Evolutionary conservation across 2,113 vertebrate species (phyloP), one percentile per base, ranked within the genome.

Genomic region (Recurvirostra avosetta): DNA sequence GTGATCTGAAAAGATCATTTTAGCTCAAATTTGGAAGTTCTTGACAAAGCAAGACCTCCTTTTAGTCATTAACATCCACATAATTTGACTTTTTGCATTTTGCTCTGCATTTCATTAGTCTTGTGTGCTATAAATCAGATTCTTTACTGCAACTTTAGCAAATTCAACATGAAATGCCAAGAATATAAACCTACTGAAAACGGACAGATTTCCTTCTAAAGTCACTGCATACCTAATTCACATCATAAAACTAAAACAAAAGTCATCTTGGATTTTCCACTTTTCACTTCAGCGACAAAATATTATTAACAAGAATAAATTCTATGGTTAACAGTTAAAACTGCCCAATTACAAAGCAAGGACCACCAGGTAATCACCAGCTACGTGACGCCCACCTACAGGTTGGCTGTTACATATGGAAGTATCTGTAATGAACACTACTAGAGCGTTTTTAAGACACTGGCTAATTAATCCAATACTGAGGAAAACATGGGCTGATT

Each of bases 231-330:
- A 75, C 56, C 43, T 90, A 47, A 75, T 34, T 82, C 3, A 3
- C 30, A 67, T 49, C 20, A 58, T 68, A 43, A 94, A 96, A 68
- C 11, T 62, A 15, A 88, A 83, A 74, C 29, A 72, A 87, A 96
- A 88, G 17, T 61, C 8, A 36, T 7, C 20, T 32, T 26, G 27
- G 7, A 65, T 84, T 86, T 95, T 79, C 15, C 7, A 50, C 68
- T 86, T 84, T 29, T 72, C 19, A 74, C 20, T 85, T 87, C 17
- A 50, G 27, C 47, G 21, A 82, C 36, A 85, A 85, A 89, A 65
- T 68, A 12, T 52, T 75, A 89, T 45, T 68, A 84, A 56, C 36
- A 75, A 85, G 25, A 72, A 90, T 77, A 82, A 59, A 36, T 9
- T 4, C 16, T 65, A 53, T 49, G 55, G 56, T 81, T 85, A 91